A percentile compares a stretch with the other conserved stretches of the same genome.
Conservation (phyloP, 53 echinoderm and acorn worm genomes). For the Holothuria leucospilota region DNA sequence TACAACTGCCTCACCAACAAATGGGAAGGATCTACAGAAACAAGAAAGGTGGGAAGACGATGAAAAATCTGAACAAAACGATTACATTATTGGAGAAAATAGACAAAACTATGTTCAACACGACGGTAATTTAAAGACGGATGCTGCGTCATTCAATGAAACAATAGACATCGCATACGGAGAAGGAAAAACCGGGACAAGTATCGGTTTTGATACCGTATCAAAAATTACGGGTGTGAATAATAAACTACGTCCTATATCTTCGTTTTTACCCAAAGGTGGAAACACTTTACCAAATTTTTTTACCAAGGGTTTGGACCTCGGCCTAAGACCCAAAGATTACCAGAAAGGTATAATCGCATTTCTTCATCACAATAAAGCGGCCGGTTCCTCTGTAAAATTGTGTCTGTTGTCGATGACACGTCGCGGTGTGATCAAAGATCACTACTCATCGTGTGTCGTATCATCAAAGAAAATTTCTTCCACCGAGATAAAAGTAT, state of each 20-base stretch:
- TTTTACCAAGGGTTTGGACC: neutral
- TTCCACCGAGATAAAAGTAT: neutral
- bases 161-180: too few species aligned
- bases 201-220: too few species aligned
- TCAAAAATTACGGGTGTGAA: too few species aligned
- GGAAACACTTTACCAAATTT: slow-evolving; percentile 35
- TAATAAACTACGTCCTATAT: neutral
- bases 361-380: slow-evolving; percentile 43
- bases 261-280: neutral
- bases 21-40: neutral
- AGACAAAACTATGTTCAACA: neutral
- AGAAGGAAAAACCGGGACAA: too few species aligned
- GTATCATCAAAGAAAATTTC: neutral
- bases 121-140: too few species aligned
- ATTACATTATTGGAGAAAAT: neutral
- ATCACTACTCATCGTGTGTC: neutral
- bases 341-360: slow-evolving; percentile 15
- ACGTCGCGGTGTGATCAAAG: neutral
- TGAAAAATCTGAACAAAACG: too few species aligned
- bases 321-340: neutral
- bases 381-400: slow-evolving; percentile 30
- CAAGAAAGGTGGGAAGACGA: neutral
- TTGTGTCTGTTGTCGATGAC: neutral
- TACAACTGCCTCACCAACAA: neutral
- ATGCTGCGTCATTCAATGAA: too few species aligned